Percentiles rank a stretch among this genome's conserved stretches.
Evolutionary conservation across 1,140 invertebrate species (phyloP).

Genomic region (Ectropis grisescens): DNA sequence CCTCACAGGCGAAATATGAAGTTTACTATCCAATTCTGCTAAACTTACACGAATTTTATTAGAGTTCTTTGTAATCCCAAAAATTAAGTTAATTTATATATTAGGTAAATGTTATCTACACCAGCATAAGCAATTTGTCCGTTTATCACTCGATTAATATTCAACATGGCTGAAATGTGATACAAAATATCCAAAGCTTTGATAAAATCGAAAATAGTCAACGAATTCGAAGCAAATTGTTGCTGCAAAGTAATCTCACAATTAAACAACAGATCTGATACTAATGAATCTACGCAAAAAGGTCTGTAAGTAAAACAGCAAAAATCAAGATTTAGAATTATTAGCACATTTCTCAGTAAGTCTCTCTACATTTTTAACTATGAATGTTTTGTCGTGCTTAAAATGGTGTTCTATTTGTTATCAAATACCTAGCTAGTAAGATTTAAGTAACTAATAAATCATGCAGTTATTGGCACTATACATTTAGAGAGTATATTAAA

Average conservation of each 20-base stretch:
- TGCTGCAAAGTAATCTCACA: slow-evolving; percentile 42
- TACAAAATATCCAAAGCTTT: slow-evolving; percentile 43
- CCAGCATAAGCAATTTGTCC: slow-evolving; percentile 43
- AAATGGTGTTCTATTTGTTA: slow-evolving; percentile 73
- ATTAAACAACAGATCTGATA: slow-evolving; percentile 52
- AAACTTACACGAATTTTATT: slow-evolving; percentile 65
- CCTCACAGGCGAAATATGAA: too few species aligned
- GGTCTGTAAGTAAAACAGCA: slow-evolving; percentile 37
- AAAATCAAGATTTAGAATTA: slow-evolving; percentile 66
- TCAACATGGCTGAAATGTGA: slow-evolving; percentile 57
- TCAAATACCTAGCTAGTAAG: slow-evolving; percentile 71
- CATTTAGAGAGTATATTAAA: slow-evolving; percentile 20
- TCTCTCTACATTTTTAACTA: slow-evolving; percentile 72
- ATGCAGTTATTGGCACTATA: slow-evolving; percentile 71
- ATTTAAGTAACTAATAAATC: slow-evolving; percentile 56
- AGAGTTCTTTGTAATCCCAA: slow-evolving; percentile 58
- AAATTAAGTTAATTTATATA: slow-evolving; percentile 44
- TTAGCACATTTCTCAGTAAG: slow-evolving; percentile 72
- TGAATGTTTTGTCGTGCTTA: slow-evolving; percentile 73
- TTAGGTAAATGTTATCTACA: slow-evolving; percentile 46
- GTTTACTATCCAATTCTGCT: slow-evolving; percentile 57
- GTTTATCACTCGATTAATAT: slow-evolving; percentile 26
- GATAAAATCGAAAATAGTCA: slow-evolving; percentile 61
- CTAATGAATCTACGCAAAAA: slow-evolving; percentile 48
- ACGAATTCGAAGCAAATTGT: slow-evolving; percentile 45